phyloP scores from a whole-genome alignment of 2,113 vertebrate species.

The Camelus bactrianus region DNA sequence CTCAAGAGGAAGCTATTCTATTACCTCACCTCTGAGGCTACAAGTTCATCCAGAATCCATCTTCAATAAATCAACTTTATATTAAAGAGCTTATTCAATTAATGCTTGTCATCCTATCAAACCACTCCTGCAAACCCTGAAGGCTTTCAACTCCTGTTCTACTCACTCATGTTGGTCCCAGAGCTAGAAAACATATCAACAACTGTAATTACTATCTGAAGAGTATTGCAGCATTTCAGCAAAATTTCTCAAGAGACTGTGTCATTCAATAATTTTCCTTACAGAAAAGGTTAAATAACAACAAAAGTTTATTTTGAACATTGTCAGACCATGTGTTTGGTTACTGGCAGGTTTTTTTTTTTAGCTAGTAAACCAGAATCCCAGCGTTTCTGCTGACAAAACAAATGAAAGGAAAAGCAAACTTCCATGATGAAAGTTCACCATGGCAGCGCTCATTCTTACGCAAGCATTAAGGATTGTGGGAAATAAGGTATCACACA shows the following conservation, averaged over 20 bases:
- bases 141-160: slow-evolving; percentile 35
- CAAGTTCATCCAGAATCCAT: slow-evolving; percentile 65
- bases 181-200: slow-evolving; percentile 59
- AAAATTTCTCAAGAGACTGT: slow-evolving; percentile 56
- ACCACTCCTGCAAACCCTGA: slow-evolving; percentile 33
- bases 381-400: slow-evolving; percentile 27
- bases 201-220: slow-evolving; percentile 56
- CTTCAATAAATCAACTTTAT: slow-evolving; percentile 67
- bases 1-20: slow-evolving; percentile 47
- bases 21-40: slow-evolving; percentile 54
- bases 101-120: slow-evolving; percentile 65
- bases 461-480: background rate
- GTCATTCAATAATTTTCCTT: slow-evolving; percentile 49
- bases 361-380: slow-evolving; percentile 45
- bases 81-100: slow-evolving; percentile 67
- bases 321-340: background rate
- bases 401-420: background rate
- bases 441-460: background rate
- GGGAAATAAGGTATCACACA: slow-evolving; percentile 26
- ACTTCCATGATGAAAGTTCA: background rate
- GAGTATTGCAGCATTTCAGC: slow-evolving; percentile 50
- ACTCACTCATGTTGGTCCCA: slow-evolving; percentile 43
- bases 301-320: slow-evolving; percentile 1
- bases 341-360: background rate
- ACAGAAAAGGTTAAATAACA: slow-evolving; percentile 32